Percentiles rank a stretch among this genome's conserved stretches.
These are phyloP conservation scores for Lysandra bellargus DNA, from an alignment of 2,888 invertebrate genomes.

Conservation along the genomic window DNA sequence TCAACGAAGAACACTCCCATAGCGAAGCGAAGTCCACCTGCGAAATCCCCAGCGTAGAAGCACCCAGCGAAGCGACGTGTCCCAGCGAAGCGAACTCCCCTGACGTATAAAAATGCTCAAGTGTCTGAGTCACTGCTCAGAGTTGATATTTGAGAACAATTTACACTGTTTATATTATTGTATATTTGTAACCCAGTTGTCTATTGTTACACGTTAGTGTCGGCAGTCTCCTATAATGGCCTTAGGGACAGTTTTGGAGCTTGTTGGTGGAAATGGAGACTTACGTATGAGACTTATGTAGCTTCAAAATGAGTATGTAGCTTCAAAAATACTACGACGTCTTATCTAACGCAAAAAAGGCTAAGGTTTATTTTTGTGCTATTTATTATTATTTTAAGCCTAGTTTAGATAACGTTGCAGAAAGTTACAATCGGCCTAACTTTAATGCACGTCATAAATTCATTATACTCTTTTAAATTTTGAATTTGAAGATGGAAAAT, in stretches of 20 bases:
- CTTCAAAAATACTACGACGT: background rate
- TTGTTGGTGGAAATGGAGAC: background rate
- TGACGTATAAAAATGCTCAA: constrained; percentile 23
- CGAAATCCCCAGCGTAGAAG: background rate
- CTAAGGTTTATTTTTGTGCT: background rate
- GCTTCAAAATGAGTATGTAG: constrained; percentile 11
- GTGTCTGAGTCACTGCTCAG: background rate
- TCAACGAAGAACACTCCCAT: constrained; percentile 33
- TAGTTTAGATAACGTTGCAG: background rate
- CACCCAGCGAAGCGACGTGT: background rate
- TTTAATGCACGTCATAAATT: background rate
- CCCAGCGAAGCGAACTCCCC: background rate
- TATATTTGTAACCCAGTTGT: constrained; percentile 38
- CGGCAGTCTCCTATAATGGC: background rate
- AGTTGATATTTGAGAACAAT: constrained; percentile 28
- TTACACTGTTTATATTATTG: constrained; percentile 27
- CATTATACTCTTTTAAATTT: background rate
- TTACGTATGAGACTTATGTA: constrained; percentile 17
- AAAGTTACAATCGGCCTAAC: background rate
- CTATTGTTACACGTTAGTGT: constrained; percentile 36
- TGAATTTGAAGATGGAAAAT: background rate
- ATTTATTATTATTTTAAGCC: background rate
- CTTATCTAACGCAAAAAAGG: background rate
- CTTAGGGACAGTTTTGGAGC: background rate
- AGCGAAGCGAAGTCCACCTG: background rate